Conservation (phyloP, 1,140 invertebrate species). For the Cydia splendana region DNA sequence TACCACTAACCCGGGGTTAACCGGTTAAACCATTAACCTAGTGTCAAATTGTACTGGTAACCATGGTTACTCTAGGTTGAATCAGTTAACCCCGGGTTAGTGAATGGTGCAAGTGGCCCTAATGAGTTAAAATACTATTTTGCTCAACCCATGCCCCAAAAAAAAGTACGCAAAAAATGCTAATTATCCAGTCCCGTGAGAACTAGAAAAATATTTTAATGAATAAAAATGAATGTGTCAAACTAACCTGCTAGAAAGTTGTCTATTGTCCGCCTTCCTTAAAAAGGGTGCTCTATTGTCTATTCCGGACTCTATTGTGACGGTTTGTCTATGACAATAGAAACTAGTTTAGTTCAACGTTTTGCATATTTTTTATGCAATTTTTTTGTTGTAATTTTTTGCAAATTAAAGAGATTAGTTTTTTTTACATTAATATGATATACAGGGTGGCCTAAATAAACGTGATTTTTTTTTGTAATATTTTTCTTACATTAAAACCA, state of each 20-base stretch:
- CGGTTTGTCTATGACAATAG: slow-evolving; percentile 10
- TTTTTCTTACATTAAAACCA: too few relatives aligned
- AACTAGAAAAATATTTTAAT: neutral
- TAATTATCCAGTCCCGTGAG: neutral
- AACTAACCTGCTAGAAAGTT: slow-evolving; percentile 12
- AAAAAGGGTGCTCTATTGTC: slow-evolving; percentile 6
- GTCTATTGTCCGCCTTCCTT: slow-evolving; percentile 6
- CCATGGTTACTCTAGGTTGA: too few relatives aligned
- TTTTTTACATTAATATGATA: neutral
- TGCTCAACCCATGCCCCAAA: neutral
- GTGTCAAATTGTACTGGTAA: too few relatives aligned
- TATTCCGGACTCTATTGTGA: neutral
- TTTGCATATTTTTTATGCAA: slow-evolving; percentile 4
- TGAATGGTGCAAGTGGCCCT: too few relatives aligned
- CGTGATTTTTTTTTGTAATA: too few relatives aligned
- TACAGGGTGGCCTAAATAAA: too few relatives aligned
- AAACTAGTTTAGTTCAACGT: slow-evolving; percentile 3
- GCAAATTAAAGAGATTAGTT: neutral
- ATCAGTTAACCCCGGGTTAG: too few relatives aligned
- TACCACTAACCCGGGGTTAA: too few relatives aligned
- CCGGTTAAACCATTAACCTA: too few relatives aligned
- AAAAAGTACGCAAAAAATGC: slow-evolving; percentile 12
- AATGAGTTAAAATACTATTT: neutral
- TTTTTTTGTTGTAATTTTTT: neutral
- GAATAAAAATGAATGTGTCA: neutral